These are phyloP conservation scores for Urocitellus parryii DNA, from an alignment of 2,113 vertebrate species.

Conservation along the genomic window DNA sequence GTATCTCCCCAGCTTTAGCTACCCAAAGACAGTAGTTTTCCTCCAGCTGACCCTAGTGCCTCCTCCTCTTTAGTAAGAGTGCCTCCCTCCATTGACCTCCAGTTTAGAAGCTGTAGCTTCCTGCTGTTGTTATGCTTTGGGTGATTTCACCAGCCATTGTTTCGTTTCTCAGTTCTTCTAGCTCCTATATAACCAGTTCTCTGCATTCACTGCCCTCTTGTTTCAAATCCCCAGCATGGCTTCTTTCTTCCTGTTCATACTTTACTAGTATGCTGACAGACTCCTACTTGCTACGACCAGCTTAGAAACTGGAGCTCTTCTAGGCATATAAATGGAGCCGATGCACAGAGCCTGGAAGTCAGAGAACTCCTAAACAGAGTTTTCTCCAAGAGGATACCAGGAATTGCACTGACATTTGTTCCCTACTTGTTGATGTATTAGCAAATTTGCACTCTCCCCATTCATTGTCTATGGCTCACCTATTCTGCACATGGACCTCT, in stretches of 20 bases:
- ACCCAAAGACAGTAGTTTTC: neutral
- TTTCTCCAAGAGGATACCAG: neutral
- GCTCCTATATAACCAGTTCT: neutral
- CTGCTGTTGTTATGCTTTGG: neutral
- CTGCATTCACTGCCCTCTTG: neutral
- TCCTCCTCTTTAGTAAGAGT: neutral
- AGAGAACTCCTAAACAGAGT: neutral
- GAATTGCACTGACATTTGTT: neutral
- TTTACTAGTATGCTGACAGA: neutral
- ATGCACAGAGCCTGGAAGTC: neutral
- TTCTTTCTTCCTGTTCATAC: neutral
- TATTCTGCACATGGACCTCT: neutral
- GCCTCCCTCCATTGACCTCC: neutral
- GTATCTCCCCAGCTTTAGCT: neutral
- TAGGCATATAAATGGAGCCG: neutral
- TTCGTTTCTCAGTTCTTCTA: slow-evolving; percentile 17
- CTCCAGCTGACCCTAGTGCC: neutral
- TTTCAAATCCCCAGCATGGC: neutral
- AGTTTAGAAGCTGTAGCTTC: neutral
- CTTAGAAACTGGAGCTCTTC: neutral
- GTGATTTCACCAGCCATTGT: neutral
- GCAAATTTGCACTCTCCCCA: neutral
- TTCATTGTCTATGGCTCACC: neutral
- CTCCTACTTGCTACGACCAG: neutral
- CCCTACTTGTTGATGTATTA: neutral